Conservation (phyloP, 2,113 vertebrate genomes). For the Chunga burmeisteri region DNA sequence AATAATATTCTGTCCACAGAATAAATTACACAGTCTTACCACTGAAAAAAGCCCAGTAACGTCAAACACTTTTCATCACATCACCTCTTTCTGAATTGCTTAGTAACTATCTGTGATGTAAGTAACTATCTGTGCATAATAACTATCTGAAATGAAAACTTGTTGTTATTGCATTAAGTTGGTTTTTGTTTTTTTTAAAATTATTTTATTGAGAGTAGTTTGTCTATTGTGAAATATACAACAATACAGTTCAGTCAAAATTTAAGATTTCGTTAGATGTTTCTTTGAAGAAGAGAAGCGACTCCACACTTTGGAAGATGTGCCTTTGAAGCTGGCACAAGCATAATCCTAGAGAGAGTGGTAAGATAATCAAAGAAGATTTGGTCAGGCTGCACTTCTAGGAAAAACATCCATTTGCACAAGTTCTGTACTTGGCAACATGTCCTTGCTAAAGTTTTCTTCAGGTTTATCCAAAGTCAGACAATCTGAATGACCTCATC, state of each 20-base stretch:
- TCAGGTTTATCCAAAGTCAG: background rate
- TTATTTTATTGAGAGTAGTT: background rate
- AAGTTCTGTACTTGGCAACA: background rate
- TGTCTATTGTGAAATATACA: background rate
- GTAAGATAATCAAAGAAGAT: background rate
- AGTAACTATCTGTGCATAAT: background rate
- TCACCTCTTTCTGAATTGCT: background rate
- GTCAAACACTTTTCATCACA: background rate
- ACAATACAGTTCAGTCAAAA: background rate
- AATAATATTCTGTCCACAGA: background rate
- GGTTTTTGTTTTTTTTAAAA: background rate
- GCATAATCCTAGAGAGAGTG: background rate
- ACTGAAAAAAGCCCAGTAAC: accelerated
- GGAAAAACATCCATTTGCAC: background rate
- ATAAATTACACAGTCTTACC: background rate
- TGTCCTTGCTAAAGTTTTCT: background rate
- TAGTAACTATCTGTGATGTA: background rate
- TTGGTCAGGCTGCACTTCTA: background rate
- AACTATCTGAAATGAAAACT: background rate
- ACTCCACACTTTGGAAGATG: background rate
- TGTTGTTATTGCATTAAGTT: background rate
- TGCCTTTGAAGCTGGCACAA: background rate
- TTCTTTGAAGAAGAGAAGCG: background rate
- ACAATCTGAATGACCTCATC: background rate
- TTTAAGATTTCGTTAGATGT: background rate